phyloP scores from a whole-genome alignment of 2,797 vertebrate species.

The Euphonia xanthogaster region DNA sequence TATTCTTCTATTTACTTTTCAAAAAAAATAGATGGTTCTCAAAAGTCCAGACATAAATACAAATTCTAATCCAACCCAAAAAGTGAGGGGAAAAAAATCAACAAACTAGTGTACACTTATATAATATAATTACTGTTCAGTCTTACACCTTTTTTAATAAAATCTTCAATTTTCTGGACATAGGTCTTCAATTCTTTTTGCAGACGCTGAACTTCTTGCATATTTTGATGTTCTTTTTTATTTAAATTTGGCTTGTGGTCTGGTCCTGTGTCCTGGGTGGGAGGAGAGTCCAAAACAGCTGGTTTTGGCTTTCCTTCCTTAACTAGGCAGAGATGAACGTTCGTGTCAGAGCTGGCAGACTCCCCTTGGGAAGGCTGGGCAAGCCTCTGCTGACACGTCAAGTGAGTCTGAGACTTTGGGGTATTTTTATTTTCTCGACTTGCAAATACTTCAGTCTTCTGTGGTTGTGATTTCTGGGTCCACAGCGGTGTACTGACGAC shows the following conservation, averaged over 20 bases:
- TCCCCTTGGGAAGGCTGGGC: constrained; percentile 35
- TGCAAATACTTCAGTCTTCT: background rate
- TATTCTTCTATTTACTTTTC: background rate
- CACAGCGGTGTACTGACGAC: background rate
- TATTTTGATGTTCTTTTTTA: constrained; percentile 67
- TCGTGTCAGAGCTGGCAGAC: constrained; percentile 45
- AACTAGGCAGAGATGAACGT: constrained; percentile 58
- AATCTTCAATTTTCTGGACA: constrained; percentile 86
- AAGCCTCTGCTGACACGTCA: background rate
- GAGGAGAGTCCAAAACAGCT: constrained; percentile 63
- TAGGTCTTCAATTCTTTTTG: constrained; percentile 85
- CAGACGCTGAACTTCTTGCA: constrained; percentile 82
- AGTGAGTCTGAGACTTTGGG: background rate
- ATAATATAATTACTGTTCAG: background rate
- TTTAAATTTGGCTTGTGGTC: background rate
- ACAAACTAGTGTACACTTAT: background rate
- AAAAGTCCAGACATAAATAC: background rate
- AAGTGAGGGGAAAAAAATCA: background rate
- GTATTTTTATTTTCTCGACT: background rate
- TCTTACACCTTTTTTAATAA: constrained; percentile 82
- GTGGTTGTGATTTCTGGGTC: background rate
- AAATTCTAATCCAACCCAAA: background rate
- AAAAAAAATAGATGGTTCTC: background rate
- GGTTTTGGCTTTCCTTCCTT: constrained; percentile 38
- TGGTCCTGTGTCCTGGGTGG: constrained; percentile 69